phyloP scores from a whole-genome alignment of 2,797 vertebrate species.

The Coilia nasus region DNA sequence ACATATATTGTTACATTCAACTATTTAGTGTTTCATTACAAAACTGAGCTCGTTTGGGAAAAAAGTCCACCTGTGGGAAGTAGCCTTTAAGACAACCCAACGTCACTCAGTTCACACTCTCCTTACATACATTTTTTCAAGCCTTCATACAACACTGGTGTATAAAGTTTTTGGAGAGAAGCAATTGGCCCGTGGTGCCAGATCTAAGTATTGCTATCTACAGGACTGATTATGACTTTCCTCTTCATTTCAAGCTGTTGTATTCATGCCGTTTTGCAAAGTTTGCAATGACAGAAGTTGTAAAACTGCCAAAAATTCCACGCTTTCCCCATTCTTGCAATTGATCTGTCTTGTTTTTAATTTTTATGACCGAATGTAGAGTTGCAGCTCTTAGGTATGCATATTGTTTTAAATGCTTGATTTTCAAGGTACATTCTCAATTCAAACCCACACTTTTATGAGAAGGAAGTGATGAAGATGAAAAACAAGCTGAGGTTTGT shows the following conservation, averaged over 20 bases:
- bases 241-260: constrained; percentile 55
- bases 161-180: constrained; percentile 48
- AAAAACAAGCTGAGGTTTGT: constrained; percentile 37
- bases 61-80: not conserved
- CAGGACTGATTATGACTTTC: constrained; percentile 55
- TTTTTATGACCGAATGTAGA: constrained; percentile 82
- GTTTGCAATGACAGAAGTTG: constrained; percentile 59
- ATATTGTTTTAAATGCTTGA: constrained; percentile 68
- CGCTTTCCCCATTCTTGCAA: constrained; percentile 62
- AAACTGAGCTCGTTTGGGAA: not conserved
- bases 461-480: constrained; percentile 54
- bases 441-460: constrained; percentile 71
- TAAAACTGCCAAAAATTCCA: constrained; percentile 75
- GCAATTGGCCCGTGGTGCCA: not conserved
- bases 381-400: constrained; percentile 81
- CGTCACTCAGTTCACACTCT: constrained; percentile 14
- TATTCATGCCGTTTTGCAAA: constrained; percentile 68
- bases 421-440: constrained; percentile 79
- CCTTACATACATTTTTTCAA: not conserved
- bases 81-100: constrained; percentile 43
- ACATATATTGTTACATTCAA: constrained; percentile 11
- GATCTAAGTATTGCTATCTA: constrained; percentile 13
- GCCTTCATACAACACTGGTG: not conserved
- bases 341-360: constrained; percentile 53
- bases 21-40: constrained; percentile 3